Percentiles rank a stretch among this genome's conserved stretches.
Conservation (phyloP, 64 coral and sea anemone genomes). For the Actinia equina region DNA sequence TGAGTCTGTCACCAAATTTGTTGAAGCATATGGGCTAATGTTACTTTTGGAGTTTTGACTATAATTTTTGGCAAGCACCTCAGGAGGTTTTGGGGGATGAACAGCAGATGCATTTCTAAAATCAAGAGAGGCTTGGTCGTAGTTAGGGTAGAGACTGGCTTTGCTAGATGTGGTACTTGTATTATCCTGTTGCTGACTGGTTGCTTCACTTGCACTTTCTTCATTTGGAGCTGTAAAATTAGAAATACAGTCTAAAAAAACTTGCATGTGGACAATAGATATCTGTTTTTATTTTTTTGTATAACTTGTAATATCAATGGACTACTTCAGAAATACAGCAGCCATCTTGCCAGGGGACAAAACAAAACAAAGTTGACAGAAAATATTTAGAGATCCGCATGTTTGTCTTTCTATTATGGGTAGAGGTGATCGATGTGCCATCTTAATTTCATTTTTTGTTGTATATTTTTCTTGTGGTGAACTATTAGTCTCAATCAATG, state of each 20-base stretch:
- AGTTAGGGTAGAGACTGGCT: constrained; percentile 37
- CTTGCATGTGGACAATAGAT: background rate
- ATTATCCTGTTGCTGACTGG: constrained; percentile 14
- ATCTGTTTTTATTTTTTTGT: background rate
- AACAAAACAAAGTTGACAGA: no score
- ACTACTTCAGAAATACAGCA: no score
- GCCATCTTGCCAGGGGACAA: no score
- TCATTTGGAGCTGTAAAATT: constrained; percentile 36
- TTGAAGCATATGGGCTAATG: background rate
- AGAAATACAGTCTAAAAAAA: background rate
- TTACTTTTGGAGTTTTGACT: background rate
- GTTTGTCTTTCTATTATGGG: no score
- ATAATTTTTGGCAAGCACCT: background rate
- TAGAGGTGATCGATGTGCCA: no score
- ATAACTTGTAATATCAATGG: no score
- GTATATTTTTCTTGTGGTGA: no score
- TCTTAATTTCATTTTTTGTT: no score
- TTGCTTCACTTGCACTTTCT: constrained; percentile 11
- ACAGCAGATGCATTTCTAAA: constrained; percentile 8
- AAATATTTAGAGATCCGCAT: no score
- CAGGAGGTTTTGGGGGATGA: background rate
- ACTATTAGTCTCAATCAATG: no score
- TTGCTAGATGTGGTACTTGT: constrained; percentile 47
- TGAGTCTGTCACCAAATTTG: background rate
- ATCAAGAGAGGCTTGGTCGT: constrained; percentile 46